Evolutionary conservation across 2,113 vertebrate genomes (phyloP), one percentile per base, ranked within the genome.

Genomic region (Labrus mixtus): DNA sequence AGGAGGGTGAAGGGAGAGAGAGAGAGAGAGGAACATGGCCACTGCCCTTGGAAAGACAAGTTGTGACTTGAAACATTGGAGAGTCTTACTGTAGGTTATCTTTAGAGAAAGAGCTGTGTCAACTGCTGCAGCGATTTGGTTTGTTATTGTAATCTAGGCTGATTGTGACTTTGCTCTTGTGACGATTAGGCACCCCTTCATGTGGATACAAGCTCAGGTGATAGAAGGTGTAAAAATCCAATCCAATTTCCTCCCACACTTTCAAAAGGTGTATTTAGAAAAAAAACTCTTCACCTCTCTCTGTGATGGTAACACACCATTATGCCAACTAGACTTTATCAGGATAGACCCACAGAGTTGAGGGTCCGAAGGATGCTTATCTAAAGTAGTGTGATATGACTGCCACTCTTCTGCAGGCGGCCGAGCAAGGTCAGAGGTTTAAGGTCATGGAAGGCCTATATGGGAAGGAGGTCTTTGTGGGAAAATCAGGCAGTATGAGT

Each of bases 371-470:
- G 76, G 83, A 90, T 87, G 54, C 56, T 77, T 84, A 84, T 91
- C 85, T 80, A 17, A 69, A 73, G 71, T 76, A 79, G 84, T 62
- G 77, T 57, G 81, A 85, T 84, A 87, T 66, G 72, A 81, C 78
- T 85, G 87, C 87, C 43, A 54, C 54, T 84, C 65, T 66, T 63
- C 66, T 82, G 64, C 67, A 63, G 63, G 62, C 68, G 3, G 25
- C 61, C 0, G 0, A 87, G 82, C 46, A 20, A 69, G 87, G 87
- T 84, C 81, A 89, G 77, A 86, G 92, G 92, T 90, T 41, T 59
- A 74, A 83, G 78, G 84, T 88, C 85, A 87, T 33, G 64, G 61
- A 74, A 87, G 79, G 51, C 69, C 84, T 75, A 53, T 60, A 50
- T 78, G 64, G 39, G 46, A 2, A 50, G 54, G 58, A 45, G 65